A percentile compares a stretch with the other conserved stretches of the same genome.
phyloP scores from a whole-genome alignment of 2,888 invertebrate genomes.

The Drosophila quinaria region DNA sequence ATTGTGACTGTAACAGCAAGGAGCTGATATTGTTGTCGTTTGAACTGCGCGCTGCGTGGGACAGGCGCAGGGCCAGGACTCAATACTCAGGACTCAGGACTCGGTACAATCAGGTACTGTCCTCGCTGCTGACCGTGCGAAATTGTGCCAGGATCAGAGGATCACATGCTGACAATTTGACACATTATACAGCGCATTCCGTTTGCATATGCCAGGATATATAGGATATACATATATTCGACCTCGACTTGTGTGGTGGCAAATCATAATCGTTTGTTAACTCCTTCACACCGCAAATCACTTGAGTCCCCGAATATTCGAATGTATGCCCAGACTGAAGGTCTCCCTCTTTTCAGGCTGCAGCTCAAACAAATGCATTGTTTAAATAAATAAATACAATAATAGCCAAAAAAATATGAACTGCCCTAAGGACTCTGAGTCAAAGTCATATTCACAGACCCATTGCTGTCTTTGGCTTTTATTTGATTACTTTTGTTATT shows the following conservation, averaged over 20 bases:
- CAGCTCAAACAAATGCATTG: constrained; percentile 44
- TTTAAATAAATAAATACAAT: constrained; percentile 41
- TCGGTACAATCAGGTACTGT: constrained; percentile 3
- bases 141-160: constrained; percentile 47
- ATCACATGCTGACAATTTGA: constrained; percentile 73
- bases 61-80: constrained; percentile 47
- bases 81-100: constrained; percentile 16
- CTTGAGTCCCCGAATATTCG: constrained; percentile 9
- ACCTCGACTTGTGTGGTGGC: constrained; percentile 76
- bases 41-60: constrained; percentile 59
- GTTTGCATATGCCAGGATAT: constrained; percentile 30
- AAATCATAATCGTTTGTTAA: constrained; percentile 73
- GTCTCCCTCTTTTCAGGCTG: constrained; percentile 19
- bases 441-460: background rate
- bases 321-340: constrained; percentile 7
- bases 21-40: constrained; percentile 28
- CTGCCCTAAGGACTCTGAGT: constrained; percentile 16
- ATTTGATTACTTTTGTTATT: constrained; percentile 71
- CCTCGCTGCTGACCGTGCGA: constrained; percentile 60
- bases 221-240: background rate
- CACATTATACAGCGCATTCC: constrained; percentile 50
- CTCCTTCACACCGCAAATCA: constrained; percentile 66
- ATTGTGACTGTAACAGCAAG: constrained; percentile 7
- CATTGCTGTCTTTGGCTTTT: constrained; percentile 28
- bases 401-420: constrained; percentile 42